Evolutionary conservation across 1,140 invertebrate species (phyloP), one percentile per base, ranked within the genome.

Genomic region (Papilio xuthus): DNA sequence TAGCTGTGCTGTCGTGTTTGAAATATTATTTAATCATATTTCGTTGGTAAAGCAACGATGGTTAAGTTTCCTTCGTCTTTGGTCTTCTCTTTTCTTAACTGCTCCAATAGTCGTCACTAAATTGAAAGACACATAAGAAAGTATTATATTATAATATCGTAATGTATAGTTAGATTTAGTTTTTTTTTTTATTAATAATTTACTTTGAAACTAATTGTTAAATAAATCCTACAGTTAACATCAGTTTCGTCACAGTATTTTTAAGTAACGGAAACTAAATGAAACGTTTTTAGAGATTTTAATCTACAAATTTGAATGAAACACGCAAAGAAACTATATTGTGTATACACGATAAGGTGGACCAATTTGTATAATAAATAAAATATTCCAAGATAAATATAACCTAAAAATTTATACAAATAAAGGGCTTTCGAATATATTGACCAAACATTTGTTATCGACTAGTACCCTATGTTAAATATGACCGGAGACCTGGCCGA

Each of bases 401-500:
- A 28, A 67, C 60, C 60, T 67, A 67, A 13, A 67, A 28, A 67
- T 60, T 26, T 60, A 60, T 60, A 60, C 56, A 60, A 60, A 60
- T 67, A 67, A 28, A 28, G 26, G 23, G 23, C 32, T 50, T 75
- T 75, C 47, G 50, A 60, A 56, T 37, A 75, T 56, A 60, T 60
- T 15, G 53, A 56, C 26, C 50, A 75, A 75, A 75, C 47, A 75
- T 75, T 75, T 75, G 73, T 75, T 75, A 75, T 75, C 73, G 13
- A 75, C 23, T 73, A 12, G 53, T 37, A 75, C 73, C 73, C 73
- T 60, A 56, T 50, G 73, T 75, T 74, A 74, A 75, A 60, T n/a
- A 75, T 56, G 73, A 75, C 73, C 73, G 73, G 73, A 60, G 53
- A 53, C 53, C 73, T 75, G 73, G 9, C 73, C 73, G 73, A 75